Conservation (phyloP, 2,113 vertebrate species). For the Macrotis lagotis region DNA sequence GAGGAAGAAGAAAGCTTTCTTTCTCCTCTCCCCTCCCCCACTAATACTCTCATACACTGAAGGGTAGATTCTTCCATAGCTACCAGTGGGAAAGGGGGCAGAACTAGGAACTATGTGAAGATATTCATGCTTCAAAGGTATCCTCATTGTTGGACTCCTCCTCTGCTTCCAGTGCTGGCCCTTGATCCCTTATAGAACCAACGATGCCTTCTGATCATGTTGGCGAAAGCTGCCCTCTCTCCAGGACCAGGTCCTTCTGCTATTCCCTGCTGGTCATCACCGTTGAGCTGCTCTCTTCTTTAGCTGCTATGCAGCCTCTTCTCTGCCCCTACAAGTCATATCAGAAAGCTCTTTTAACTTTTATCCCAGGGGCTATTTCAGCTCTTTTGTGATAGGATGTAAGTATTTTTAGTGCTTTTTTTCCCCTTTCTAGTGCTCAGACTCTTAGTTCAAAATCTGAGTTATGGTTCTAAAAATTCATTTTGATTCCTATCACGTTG, state of each 20-base stretch:
- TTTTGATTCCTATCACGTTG: neutral
- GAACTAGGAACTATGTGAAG: neutral
- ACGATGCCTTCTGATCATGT: neutral
- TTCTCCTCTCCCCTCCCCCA: neutral
- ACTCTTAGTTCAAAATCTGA: neutral
- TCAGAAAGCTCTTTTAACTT: neutral
- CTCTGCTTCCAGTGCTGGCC: neutral
- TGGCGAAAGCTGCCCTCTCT: neutral
- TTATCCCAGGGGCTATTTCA: neutral
- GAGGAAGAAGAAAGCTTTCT: neutral
- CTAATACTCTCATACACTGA: neutral
- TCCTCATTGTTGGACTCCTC: neutral
- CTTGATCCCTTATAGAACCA: neutral
- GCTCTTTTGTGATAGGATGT: neutral
- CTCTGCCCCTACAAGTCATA: neutral
- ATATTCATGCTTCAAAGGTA: neutral
- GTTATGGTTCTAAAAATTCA: no score
- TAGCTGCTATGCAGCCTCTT: neutral
- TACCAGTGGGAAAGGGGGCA: neutral
- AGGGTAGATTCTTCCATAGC: neutral
- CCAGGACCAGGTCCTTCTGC: neutral
- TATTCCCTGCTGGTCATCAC: neutral
- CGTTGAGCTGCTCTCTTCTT: neutral
- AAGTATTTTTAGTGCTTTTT: neutral
- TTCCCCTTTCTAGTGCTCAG: neutral